Percentiles rank a stretch among this genome's conserved stretches.
Conservation (phyloP, 2,888 invertebrate genomes). For the Junonia oenone region DNA sequence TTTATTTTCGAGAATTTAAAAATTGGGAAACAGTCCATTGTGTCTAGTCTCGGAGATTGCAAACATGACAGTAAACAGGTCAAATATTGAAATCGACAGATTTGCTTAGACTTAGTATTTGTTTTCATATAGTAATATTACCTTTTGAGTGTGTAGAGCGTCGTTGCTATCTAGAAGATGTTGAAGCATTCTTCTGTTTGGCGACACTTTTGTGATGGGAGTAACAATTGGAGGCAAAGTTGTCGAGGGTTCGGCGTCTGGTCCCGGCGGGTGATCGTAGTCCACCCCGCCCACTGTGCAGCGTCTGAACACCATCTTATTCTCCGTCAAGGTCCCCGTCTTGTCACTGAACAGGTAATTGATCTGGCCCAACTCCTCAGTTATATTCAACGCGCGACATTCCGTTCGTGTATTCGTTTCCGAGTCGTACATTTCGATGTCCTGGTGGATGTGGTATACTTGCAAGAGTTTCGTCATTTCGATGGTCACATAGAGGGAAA, state of each 20-base stretch:
- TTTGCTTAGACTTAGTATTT: too few species aligned
- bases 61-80: too few species aligned
- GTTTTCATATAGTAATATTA: slow-evolving; percentile 26
- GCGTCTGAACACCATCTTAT: slow-evolving; percentile 96
- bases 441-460: slow-evolving; percentile 96
- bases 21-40: too few species aligned
- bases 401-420: slow-evolving; percentile 86
- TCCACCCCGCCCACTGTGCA: slow-evolving; percentile 94
- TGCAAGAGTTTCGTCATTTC: slow-evolving; percentile 97
- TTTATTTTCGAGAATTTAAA: too few species aligned
- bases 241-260: slow-evolving; percentile 82
- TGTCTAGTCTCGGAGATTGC: too few species aligned
- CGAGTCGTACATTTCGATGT: slow-evolving; percentile 91
- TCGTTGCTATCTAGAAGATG: slow-evolving; percentile 61
- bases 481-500: slow-evolving; percentile 97
- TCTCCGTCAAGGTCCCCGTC: slow-evolving; percentile 98
- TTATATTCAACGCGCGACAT: slow-evolving; percentile 97
- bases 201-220: slow-evolving; percentile 68
- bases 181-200: slow-evolving; percentile 60
- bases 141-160: slow-evolving; percentile 81
- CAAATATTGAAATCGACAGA: too few species aligned
- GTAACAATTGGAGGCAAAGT: slow-evolving; percentile 71
- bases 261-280: slow-evolving; percentile 89
- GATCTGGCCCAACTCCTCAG: slow-evolving; percentile 97
- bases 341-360: slow-evolving; percentile 97